Evolutionary conservation across 2,888 invertebrate species (phyloP).

Genomic region (Taenaris catops): DNA sequence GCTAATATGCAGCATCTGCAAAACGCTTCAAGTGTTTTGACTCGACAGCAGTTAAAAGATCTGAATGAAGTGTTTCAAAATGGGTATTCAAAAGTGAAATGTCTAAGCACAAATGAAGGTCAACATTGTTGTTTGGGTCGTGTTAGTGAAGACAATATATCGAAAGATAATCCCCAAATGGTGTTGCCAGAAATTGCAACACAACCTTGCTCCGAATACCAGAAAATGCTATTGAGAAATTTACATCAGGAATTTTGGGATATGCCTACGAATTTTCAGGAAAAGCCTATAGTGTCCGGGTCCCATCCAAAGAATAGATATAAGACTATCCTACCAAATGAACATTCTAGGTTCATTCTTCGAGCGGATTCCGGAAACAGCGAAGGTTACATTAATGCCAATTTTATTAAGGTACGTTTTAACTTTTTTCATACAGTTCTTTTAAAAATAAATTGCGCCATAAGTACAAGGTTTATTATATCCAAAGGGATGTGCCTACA

Average conservation of each 20-base stretch:
- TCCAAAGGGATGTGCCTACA: too few relatives aligned
- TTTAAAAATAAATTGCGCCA: too few relatives aligned
- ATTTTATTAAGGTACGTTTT: constrained; percentile 92
- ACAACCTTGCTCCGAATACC: constrained; percentile 79
- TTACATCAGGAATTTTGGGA: constrained; percentile 95
- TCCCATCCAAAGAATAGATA: constrained; percentile 95
- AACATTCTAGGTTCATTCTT: constrained; percentile 90
- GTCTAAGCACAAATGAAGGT: constrained; percentile 44
- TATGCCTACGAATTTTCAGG: constrained; percentile 94
- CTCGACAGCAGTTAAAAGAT: constrained; percentile 80
- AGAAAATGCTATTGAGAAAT: constrained; percentile 81
- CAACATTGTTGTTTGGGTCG: constrained; percentile 55
- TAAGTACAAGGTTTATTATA: too few relatives aligned
- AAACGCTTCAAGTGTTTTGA: constrained; percentile 83
- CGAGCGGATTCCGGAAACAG: constrained; percentile 64
- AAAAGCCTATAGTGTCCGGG: constrained; percentile 93
- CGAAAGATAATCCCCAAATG: constrained; percentile 58
- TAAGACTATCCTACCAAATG: constrained; percentile 93
- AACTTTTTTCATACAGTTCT: too few relatives aligned
- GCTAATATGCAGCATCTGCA: constrained; percentile 87
- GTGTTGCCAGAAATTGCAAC: constrained; percentile 50
- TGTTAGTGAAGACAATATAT: constrained; percentile 43
- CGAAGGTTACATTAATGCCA: constrained; percentile 95
- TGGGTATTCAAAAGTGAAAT: constrained; percentile 68
- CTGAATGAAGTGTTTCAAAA: constrained; percentile 80